phyloP scores from a whole-genome alignment of 2,888 invertebrate species.

The Cataglyphis livida region DNA sequence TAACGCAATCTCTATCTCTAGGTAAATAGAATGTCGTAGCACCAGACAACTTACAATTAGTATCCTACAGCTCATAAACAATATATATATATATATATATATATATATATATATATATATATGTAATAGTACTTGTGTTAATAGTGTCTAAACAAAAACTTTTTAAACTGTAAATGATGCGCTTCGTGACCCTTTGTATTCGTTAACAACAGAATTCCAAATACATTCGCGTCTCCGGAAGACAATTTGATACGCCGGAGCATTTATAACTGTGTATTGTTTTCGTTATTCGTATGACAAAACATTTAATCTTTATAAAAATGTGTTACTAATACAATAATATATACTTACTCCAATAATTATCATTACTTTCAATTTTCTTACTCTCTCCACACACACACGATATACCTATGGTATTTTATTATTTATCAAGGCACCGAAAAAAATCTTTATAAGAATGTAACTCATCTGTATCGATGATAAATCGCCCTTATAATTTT shows the following conservation, averaged over 20 bases:
- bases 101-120: neutral
- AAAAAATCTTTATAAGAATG: conserved; percentile 1
- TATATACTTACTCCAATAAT: conserved; percentile 30
- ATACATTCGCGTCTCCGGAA: conserved; percentile 1
- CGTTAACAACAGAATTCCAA: neutral
- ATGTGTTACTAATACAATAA: conserved; percentile 49
- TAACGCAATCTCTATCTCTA: conserved; percentile 45
- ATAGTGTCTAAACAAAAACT: conserved; percentile 60
- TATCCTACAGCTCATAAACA: conserved; percentile 33
- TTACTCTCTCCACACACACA: conserved; percentile 4
- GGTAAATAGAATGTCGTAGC: conserved; percentile 50
- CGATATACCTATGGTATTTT: conserved; percentile 1
- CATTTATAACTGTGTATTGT: neutral
- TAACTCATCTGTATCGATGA: neutral
- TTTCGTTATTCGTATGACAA: conserved; percentile 32
- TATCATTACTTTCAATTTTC: conserved; percentile 30
- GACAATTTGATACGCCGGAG: neutral
- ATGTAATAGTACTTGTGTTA: conserved; percentile 34
- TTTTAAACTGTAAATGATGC: conserved; percentile 32
- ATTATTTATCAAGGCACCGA: conserved; percentile 12
- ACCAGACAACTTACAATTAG: conserved; percentile 19
- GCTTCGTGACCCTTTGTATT: conserved; percentile 11
- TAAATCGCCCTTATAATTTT: neutral
- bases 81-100: neutral
- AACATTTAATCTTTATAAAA: conserved; percentile 25